These are phyloP conservation scores for Oryzias curvinotus DNA, from an alignment of 2,113 vertebrate genomes.

Conservation along the genomic window DNA sequence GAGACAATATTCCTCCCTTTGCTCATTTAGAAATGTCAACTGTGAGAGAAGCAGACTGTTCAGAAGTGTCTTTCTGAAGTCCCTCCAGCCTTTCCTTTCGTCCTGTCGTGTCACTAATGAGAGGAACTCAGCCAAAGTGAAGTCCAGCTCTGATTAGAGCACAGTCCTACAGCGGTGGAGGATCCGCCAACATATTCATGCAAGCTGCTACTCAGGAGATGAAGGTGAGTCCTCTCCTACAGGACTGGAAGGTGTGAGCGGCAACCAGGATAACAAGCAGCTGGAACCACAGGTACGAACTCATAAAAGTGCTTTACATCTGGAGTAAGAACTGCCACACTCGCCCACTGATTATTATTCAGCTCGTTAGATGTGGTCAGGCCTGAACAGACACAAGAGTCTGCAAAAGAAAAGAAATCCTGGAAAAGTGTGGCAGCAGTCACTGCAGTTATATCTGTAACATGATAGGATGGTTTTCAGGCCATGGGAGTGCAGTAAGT, in stretches of 20 bases:
- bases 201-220: background rate
- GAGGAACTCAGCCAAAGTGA: conserved; percentile 17
- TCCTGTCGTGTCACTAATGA: conserved; percentile 15
- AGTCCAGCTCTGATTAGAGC: conserved; percentile 25
- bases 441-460: too few relatives aligned
- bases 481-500: too few relatives aligned
- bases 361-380: too few relatives aligned
- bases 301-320: background rate
- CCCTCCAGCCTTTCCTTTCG: conserved; percentile 8
- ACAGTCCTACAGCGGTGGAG: conserved; percentile 24
- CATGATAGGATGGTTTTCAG: too few relatives aligned
- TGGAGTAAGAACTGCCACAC: too few relatives aligned
- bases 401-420: too few relatives aligned
- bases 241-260: background rate
- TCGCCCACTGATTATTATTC: too few relatives aligned
- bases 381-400: too few relatives aligned
- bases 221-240: background rate
- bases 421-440: too few relatives aligned
- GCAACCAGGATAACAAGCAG: conserved; percentile 7
- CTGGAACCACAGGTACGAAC: background rate
- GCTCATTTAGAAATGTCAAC: conserved; percentile 2
- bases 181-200: conserved; percentile 23
- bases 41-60: background rate
- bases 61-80: conserved; percentile 5
- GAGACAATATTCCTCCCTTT: conserved; percentile 11